Evolutionary conservation across 2,888 invertebrate species (phyloP).

Genomic region (Tenthredo distinguenda): DNA sequence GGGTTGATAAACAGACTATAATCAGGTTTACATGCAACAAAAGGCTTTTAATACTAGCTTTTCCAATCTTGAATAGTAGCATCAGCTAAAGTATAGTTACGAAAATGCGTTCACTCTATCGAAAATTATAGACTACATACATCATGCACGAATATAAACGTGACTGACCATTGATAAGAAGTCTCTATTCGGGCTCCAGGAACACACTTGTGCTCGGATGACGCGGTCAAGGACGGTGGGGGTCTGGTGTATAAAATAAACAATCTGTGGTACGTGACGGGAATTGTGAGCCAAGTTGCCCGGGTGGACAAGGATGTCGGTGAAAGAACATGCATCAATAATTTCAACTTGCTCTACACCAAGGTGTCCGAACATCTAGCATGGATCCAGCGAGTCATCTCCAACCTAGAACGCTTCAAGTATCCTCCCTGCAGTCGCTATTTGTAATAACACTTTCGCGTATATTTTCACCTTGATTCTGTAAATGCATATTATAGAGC

Average conservation of each 20-base stretch:
- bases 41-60: too few species aligned
- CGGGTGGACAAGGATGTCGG: neutral
- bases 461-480: neutral
- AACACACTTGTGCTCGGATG: conserved; percentile 74
- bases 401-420: conserved; percentile 60
- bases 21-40: too few species aligned
- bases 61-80: too few species aligned
- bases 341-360: conserved; percentile 62
- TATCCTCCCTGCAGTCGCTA: conserved; percentile 49
- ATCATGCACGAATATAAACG: too few species aligned
- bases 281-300: neutral
- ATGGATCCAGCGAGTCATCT: conserved; percentile 71
- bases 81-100: too few species aligned
- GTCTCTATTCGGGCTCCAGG: conserved; percentile 65
- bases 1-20: neutral
- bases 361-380: conserved; percentile 68
- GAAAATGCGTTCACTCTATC: too few species aligned
- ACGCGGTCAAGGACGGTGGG: neutral
- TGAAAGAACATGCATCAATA: neutral
- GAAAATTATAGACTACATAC: too few species aligned
- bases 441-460: neutral
- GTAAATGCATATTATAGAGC: too few species aligned
- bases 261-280: neutral
- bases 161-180: neutral
- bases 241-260: neutral